Evolutionary conservation across 2,797 vertebrate species (phyloP), one percentile per base, ranked within the genome.

Genomic region (Fundulus diaphanus): DNA sequence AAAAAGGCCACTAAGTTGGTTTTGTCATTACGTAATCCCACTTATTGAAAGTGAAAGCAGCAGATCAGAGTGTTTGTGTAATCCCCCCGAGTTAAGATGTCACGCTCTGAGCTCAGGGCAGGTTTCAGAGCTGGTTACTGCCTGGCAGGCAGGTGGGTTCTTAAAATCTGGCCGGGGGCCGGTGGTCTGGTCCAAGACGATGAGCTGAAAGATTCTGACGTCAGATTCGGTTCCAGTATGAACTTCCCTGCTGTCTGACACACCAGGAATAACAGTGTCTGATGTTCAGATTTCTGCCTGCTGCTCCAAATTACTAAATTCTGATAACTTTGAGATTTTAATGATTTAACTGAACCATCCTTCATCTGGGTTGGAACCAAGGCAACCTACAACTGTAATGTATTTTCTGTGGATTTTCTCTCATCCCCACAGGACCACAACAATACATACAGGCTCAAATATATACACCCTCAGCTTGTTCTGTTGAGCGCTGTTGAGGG

Each of bases 21-120:
- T 83, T 71, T 78, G 77, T 70, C 42, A 20, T 95, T 93, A 93
- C 80, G 78, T 92, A 94, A 94, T 73, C 65, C 84, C 90, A 90
- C 90, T 93, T 93, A 84, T 81, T 90, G 78, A 90, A 89, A 91
- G 81, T 87, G 78, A 73, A 79, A 84, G 72, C 83, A 87, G 78
- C 85, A 92, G 88, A 92, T 92, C 83, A 85, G 88, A 78, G 88
- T 90, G 51, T 87, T 75, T 80, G 84, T 79, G 69, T 94, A 92
- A 94, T 94, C 92, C 88, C 54, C 9, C 9, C 5, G 7, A 37
- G 77, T 77, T 76, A 78, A 54, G 77, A 51, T 13, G 37, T 66
- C 37, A 27, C 37, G 5, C 63, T 66, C 5, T 40, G 63, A 42
- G 63, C 35, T 3, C 37, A 66, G 63, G 24, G 31, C 57, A 22